These are phyloP conservation scores for Labroides dimidiatus DNA, from an alignment of 2,797 vertebrate species.

Conservation along the genomic window DNA sequence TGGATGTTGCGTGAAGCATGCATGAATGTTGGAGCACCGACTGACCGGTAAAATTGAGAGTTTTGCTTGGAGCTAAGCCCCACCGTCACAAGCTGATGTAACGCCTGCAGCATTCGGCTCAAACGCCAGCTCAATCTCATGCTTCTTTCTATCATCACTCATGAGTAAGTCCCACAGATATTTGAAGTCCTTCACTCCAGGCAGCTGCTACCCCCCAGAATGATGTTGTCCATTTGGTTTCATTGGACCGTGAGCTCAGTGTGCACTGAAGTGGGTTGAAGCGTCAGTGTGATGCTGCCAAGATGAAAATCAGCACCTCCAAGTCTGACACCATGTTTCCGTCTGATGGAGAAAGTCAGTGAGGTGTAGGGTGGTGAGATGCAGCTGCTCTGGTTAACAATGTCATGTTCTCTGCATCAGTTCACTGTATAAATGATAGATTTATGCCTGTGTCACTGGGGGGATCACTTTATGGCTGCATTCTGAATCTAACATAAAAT, in stretches of 20 bases:
- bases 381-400: constrained; percentile 25
- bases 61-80: constrained; percentile 24
- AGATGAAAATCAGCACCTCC: constrained; percentile 37
- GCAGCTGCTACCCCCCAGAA: constrained; percentile 25
- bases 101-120: constrained; percentile 13
- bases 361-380: constrained; percentile 25
- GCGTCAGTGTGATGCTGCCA: neutral
- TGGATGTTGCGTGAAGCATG: constrained; percentile 20
- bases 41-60: constrained; percentile 27
- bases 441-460: neutral
- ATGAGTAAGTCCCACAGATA: constrained; percentile 31
- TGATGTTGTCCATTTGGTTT: constrained; percentile 48
- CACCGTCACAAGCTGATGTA: constrained; percentile 16
- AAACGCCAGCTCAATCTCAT: constrained; percentile 19
- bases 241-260: constrained; percentile 34
- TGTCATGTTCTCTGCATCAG: neutral
- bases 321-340: constrained; percentile 1
- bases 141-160: constrained; percentile 29
- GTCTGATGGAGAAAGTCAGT: constrained; percentile 4
- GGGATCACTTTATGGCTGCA: neutral
- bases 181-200: constrained; percentile 22
- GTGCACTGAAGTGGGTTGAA: constrained; percentile 19
- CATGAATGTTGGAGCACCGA: constrained; percentile 6
- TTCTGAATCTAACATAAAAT: neutral
- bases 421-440: constrained; percentile 7